Base-by-base conservation (phyloP, 1,140 invertebrate genomes). In the Lutraria rhynchaena region DNA sequence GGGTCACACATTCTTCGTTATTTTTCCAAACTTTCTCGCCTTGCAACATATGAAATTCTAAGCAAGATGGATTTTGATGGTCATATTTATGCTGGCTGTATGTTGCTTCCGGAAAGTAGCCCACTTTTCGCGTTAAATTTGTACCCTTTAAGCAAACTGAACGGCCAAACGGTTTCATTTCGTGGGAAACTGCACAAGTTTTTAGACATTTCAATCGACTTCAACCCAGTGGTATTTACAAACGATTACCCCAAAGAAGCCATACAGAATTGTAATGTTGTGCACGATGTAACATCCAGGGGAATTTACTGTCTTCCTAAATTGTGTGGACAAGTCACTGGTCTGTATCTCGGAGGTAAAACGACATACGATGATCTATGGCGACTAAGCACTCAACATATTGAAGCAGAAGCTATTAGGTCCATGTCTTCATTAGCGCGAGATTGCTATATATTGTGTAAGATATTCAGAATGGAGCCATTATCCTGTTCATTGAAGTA, bases 391-490 rank as follows among this genome's bases (percentile, higher is more conserved):
- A 63, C 60, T 7, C 58, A 61, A 17, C 74, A 76, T 76, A 22
- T 76, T 24, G 74, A 76, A 53, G 41, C 74, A 11, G 60, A n/a
- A n/a, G n/a, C 37, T 13, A 63, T 76, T 35, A 17, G 33, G 57
- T 13, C 17, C 17, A n/a, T 76, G 11, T 60, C 74, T 11, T 24
- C 44, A 24, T 22, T 31, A 24, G 74, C 58, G 29, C 19, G 55
- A 13, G 74, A 76, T 35, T 29, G 58, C 31, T 76, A 63, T 31
- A 76, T 65, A 46, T 24, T 76, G 15, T 76, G 74, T 51, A 76
- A 76, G 33, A n/a, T 57, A 31, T 65, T 76, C 37, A n/a, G 74
- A 15, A 65, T 76, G 74, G 74, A 76, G 31, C 74, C 74, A 24
- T 29, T 76, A 19, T 19, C 58, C 13, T 76, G 74, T 33, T 63